Base-by-base conservation (phyloP, 2,113 vertebrate genomes). In the Amazona vittata region DNA sequence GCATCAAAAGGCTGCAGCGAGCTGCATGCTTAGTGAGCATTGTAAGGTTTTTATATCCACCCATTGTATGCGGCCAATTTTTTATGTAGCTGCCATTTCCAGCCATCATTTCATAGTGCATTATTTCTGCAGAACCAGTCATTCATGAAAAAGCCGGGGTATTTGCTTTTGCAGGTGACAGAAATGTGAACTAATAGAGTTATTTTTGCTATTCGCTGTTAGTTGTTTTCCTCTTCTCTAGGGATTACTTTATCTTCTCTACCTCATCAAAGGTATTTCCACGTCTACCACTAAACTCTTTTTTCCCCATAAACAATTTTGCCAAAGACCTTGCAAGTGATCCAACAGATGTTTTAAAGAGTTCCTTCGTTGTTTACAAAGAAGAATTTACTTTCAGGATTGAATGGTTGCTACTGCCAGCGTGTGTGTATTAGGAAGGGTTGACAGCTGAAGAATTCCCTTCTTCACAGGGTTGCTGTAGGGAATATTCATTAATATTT, bases 21-120 rank as follows among this genome's bases (percentile, higher is more conserved):
- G 33, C 55, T 55, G 47, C 22, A 1, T 35, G 50, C 59, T 95
- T 18, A 69, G 50, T 83, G 49, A 93, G 69, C 77, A 47, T 93
- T 63, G 35, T 47, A 41, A 86, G 67, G 31, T 77, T 95, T 95
- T 93, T 91, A 65, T 91, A 97, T 90, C 86, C 77, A 52, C 7
- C 52, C 57, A 4, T 62, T 1, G 1, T 16, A 20, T 64, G 47
- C 53, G 25, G 46, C 44, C 78, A 90, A 49, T 84, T 87, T 8
- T 13, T 84, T 90, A 50, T 47, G 67, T 81, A 50, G 29, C 67
- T 86, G 47, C 37, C 60, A 25, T 89, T 92, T 80, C 35, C 79
- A 76, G 85, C 52, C 78, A 70, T 79, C 55, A 22, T 97, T 78
- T 80, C 47, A 64, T 41, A 71, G n/a, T 55, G 53, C 41, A 31